phyloP scores from a whole-genome alignment of 2,113 vertebrate species.

The Origma solitaria region DNA sequence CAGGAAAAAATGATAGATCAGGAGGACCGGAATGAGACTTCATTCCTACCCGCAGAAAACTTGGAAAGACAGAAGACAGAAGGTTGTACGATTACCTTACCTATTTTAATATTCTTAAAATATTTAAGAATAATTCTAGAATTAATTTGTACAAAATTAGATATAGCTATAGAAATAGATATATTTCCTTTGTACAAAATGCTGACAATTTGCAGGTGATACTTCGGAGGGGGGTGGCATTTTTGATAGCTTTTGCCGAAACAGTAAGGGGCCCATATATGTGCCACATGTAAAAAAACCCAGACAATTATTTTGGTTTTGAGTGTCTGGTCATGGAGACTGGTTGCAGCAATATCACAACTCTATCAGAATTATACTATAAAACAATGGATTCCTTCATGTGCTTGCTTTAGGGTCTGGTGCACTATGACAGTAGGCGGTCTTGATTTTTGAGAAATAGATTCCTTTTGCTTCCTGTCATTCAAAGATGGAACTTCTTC shows the following conservation, averaged over 20 bases:
- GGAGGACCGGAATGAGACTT: conserved; percentile 45
- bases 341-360: not conserved
- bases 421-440: not conserved
- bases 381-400: not conserved
- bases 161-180: not conserved
- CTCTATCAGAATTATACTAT: not conserved
- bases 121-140: not conserved
- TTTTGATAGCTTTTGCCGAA: not conserved
- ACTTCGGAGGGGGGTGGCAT: not conserved
- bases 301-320: not conserved
- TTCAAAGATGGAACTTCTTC: not conserved
- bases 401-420: not conserved
- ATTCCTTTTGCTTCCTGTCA: not conserved
- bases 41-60: not conserved
- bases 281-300: not conserved
- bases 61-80: conserved; percentile 31
- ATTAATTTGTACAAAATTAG: not conserved
- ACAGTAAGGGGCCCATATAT: not conserved
- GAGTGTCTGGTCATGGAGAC: not conserved
- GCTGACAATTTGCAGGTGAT: not conserved
- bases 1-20: conserved; percentile 52
- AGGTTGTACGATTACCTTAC: conserved; percentile 31
- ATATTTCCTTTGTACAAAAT: not conserved
- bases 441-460: not conserved
- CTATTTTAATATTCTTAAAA: not conserved